Conservation (phyloP, 2,113 vertebrate genomes). For the Xenopus tropicalis region DNA sequence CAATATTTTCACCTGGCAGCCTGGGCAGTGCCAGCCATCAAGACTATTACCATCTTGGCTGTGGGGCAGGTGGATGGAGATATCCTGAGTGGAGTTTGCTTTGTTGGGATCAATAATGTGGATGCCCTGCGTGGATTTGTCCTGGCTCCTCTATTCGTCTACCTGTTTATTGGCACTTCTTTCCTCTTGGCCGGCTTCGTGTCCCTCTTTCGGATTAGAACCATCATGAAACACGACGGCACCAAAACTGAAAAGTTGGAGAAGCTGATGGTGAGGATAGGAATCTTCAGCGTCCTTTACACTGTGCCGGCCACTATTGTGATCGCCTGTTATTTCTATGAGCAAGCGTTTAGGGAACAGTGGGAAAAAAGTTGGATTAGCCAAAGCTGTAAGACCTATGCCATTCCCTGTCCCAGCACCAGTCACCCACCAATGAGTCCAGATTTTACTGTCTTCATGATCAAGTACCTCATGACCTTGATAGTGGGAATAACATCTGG, state of each 20-base stretch:
- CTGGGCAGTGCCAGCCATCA: constrained; percentile 94
- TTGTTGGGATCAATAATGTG: constrained; percentile 90
- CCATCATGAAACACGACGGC: constrained; percentile 96
- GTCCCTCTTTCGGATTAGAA: constrained; percentile 91
- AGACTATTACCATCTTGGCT: constrained; percentile 91
- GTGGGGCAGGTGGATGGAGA: constrained; percentile 93
- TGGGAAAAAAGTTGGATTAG: constrained; percentile 92
- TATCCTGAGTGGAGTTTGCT: constrained; percentile 87
- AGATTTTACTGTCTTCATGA: constrained; percentile 97
- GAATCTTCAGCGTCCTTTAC: constrained; percentile 93
- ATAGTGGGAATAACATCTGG: constrained; percentile 97
- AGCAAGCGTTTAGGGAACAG: constrained; percentile 95
- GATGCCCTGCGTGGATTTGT: constrained; percentile 90
- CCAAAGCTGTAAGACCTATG: constrained; percentile 88
- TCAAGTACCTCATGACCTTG: constrained; percentile 97
- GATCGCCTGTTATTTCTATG: constrained; percentile 95
- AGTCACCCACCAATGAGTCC: constrained; percentile 82
- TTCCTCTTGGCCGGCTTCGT: constrained; percentile 92
- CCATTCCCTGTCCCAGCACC: constrained; percentile 79
- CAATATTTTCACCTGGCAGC: constrained; percentile 94
- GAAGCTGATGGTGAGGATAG: constrained; percentile 94
- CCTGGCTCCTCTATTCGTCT: constrained; percentile 89
- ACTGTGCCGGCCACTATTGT: constrained; percentile 94
- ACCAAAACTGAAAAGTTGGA: constrained; percentile 96
- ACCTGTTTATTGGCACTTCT: constrained; percentile 92